A percentile compares a stretch with the other conserved stretches of the same genome.
phyloP scores from a whole-genome alignment of 1,140 invertebrate genomes.

The Steinernema khuongi region DNA sequence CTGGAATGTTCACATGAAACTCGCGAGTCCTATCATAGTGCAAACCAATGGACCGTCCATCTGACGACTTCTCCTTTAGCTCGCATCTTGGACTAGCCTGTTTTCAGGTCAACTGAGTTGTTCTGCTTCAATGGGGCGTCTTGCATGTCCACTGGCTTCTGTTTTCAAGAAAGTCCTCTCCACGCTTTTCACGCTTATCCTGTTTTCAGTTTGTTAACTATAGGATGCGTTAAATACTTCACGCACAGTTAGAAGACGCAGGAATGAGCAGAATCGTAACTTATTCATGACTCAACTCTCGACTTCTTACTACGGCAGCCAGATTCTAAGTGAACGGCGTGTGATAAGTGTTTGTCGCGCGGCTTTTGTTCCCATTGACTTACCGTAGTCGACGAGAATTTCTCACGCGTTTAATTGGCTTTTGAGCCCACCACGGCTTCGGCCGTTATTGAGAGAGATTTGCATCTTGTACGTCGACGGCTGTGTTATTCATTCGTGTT shows the following conservation, averaged over 20 bases:
- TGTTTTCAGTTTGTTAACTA: slow-evolving; percentile 1
- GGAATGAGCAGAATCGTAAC: background rate
- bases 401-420: slow-evolving; percentile 15
- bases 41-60: too few relatives aligned
- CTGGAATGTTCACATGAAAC: too few relatives aligned
- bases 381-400: background rate
- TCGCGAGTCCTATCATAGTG: too few relatives aligned
- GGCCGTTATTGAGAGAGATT: background rate
- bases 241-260: background rate
- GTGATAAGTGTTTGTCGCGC: slow-evolving; percentile 11
- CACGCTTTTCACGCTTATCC: too few relatives aligned
- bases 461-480: background rate
- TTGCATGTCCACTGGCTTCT: too few relatives aligned
- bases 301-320: background rate
- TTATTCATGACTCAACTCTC: slow-evolving; percentile 6
- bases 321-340: background rate
- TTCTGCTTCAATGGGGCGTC: too few relatives aligned
- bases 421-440: background rate
- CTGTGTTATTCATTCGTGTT: background rate
- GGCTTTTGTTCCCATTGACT: background rate
- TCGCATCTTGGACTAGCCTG: too few relatives aligned
- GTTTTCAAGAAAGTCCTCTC: too few relatives aligned
- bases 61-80: too few relatives aligned
- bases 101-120: too few relatives aligned
- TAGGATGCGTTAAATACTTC: background rate